Evolutionary conservation across 2,113 vertebrate genomes (phyloP).

Genomic region (Phalacrocorax carbo): DNA sequence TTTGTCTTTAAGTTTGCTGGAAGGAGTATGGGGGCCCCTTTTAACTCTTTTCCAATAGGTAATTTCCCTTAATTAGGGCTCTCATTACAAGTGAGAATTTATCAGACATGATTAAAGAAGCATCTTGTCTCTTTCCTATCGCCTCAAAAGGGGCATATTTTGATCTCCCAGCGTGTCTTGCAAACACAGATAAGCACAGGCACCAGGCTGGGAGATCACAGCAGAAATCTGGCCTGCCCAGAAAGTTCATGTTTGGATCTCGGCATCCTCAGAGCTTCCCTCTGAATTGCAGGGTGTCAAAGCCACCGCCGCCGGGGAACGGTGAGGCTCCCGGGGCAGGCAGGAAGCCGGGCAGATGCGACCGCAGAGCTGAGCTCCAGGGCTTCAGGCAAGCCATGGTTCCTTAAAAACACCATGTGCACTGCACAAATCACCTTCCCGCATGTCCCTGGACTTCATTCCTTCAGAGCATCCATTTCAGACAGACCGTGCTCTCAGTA

Average conservation of each 20-base stretch:
- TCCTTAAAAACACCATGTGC: not conserved
- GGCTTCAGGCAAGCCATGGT: fast-evolving
- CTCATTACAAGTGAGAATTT: slow-evolving; percentile 75
- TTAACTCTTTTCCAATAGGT: slow-evolving; percentile 83
- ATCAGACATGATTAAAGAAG: slow-evolving; percentile 76
- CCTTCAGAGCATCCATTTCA: not conserved
- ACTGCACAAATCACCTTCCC: not conserved
- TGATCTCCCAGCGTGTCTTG: slow-evolving; percentile 65
- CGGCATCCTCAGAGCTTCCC: slow-evolving; percentile 44
- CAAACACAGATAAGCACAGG: slow-evolving; percentile 55
- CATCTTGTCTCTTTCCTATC: slow-evolving; percentile 73
- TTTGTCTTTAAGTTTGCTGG: slow-evolving; percentile 85
- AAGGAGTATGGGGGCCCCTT: slow-evolving; percentile 77
- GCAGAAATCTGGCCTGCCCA: slow-evolving; percentile 37
- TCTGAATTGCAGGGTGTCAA: slow-evolving; percentile 1
- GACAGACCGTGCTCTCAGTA: not conserved
- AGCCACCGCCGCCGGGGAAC: not conserved
- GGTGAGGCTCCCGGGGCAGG: not conserved
- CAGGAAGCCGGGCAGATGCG: not conserved
- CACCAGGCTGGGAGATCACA: slow-evolving; percentile 3
- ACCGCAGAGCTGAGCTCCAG: not conserved
- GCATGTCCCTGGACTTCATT: fast-evolving
- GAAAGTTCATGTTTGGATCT: slow-evolving; percentile 57
- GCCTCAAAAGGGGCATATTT: slow-evolving; percentile 61
- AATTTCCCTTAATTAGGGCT: slow-evolving; percentile 83